Evolutionary conservation across 2,888 invertebrate species (phyloP).

Genomic region (Melangyna quadrimaculata): DNA sequence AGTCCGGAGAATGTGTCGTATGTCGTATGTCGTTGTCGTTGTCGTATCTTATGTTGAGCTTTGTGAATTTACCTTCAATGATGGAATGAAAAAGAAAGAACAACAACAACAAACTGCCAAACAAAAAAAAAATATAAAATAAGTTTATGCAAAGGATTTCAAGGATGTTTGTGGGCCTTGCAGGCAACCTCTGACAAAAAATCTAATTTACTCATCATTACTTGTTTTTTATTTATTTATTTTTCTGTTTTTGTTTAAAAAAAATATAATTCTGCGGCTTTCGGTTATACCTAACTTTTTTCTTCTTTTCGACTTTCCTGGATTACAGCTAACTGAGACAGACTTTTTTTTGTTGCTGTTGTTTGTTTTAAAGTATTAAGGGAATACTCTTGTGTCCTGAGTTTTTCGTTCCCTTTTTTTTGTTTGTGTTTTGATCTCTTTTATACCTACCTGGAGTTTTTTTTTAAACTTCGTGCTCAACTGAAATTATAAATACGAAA

Average conservation of each 20-base stretch:
- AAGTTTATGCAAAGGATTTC: conserved; percentile 67
- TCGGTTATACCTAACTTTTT: conserved; percentile 11
- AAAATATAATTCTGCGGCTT: conserved; percentile 63
- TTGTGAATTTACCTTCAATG: conserved; percentile 52
- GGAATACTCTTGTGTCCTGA: conserved; percentile 25
- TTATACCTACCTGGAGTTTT: conserved; percentile 17
- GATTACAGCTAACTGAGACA: conserved; percentile 47
- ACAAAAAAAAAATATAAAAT: conserved; percentile 1
- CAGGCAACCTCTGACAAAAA: conserved; percentile 51
- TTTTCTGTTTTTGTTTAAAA: not conserved
- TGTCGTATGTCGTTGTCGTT: conserved; percentile 35
- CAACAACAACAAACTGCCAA: not conserved
- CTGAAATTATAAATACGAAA: not conserved
- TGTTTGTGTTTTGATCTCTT: not conserved
- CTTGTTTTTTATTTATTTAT: conserved; percentile 34
- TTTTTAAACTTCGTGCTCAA: not conserved
- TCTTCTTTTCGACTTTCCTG: conserved; percentile 1
- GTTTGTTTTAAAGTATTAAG: conserved; percentile 10
- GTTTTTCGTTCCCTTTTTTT: conserved; percentile 12
- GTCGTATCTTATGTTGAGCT: conserved; percentile 38
- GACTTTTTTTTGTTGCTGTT: conserved; percentile 10
- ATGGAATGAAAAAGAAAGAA: not conserved
- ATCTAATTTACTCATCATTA: conserved; percentile 71
- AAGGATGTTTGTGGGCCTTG: conserved; percentile 54
- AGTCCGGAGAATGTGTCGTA: conserved; percentile 48